Percentiles rank a stretch among this genome's conserved stretches.
Conservation (phyloP, 2,113 vertebrate genomes). For the Falco punctatus region DNA sequence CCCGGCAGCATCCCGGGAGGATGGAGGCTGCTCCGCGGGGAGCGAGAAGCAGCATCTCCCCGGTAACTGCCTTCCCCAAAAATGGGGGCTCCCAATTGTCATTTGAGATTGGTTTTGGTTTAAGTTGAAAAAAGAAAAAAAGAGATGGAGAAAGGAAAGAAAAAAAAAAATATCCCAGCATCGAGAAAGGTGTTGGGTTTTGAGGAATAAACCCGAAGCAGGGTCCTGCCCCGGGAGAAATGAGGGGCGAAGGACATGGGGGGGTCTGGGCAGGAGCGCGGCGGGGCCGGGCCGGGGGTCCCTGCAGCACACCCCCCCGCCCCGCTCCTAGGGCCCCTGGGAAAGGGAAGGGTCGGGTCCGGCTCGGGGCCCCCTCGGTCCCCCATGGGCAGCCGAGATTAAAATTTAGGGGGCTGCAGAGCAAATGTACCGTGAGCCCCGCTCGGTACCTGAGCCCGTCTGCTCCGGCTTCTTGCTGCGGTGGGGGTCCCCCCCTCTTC, state of each 20-base stretch:
- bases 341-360: neutral
- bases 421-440: neutral
- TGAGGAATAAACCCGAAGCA: neutral
- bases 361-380: neutral
- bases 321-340: neutral
- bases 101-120: neutral
- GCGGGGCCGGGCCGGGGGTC: neutral
- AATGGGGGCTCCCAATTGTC: neutral
- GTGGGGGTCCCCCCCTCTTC: rapidly evolving
- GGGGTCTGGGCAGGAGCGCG: neutral
- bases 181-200: neutral
- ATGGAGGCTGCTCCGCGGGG: neutral
- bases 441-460: neutral
- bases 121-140: rapidly evolving
- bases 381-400: neutral
- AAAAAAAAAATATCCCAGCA: neutral
- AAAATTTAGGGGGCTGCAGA: neutral
- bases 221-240: neutral
- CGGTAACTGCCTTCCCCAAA: neutral
- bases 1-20: neutral
- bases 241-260: neutral
- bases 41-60: neutral
- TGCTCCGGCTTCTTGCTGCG: neutral
- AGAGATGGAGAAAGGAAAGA: rapidly evolving
- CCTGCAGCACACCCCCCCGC: neutral